Evolutionary conservation across 2,888 invertebrate genomes (phyloP), one percentile per base, ranked within the genome.

Genomic region (Acrobasis repandana): DNA sequence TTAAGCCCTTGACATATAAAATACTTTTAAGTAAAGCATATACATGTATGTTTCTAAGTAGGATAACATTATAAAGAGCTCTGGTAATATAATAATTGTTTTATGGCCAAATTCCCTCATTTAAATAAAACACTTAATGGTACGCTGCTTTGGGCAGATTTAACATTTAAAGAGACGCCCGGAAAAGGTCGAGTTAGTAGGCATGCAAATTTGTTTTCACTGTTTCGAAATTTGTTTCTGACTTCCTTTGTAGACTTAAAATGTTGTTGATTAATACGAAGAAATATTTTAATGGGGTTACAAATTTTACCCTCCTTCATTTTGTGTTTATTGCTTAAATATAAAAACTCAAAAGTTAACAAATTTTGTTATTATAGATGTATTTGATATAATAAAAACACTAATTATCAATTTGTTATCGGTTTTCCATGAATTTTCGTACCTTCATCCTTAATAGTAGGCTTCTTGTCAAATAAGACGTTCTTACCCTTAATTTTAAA

Each of bases 11-110:
- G 20, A 20, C 20, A 28, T 28, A 28, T 28, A 28, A 28, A 43
- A 14, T 43, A 14, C 43, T 14, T 43, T 43, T 5, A 43, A 5
- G 14, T 43, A 14, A 43, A 43, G 5, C 43, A 43, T 43, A 43
- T 43, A 43, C 14, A 38, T 14, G 14, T 43, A 43, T 43, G 43
- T 43, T 43, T 14, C 4, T 43, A 14, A 2, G 43, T 43, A 43
- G 43, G n/a, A 5, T 43, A 11, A 10, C 14, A 43, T 43, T 43
- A n/a, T 3, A 43, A 43, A 9, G 43, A 15, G n/a, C 51, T 51
- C 33, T 51, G 11, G 14, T 38, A 43, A 34, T 51, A 51, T 51
- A 34, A 51, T 33, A 51, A 51, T 51, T 51, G 51, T 51, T 51
- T 15, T 51, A 28, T 34, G n/a, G 33, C 4, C 9, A 51, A 51